phyloP scores from a whole-genome alignment of 2,797 vertebrate genomes.

The Enoplosus armatus region DNA sequence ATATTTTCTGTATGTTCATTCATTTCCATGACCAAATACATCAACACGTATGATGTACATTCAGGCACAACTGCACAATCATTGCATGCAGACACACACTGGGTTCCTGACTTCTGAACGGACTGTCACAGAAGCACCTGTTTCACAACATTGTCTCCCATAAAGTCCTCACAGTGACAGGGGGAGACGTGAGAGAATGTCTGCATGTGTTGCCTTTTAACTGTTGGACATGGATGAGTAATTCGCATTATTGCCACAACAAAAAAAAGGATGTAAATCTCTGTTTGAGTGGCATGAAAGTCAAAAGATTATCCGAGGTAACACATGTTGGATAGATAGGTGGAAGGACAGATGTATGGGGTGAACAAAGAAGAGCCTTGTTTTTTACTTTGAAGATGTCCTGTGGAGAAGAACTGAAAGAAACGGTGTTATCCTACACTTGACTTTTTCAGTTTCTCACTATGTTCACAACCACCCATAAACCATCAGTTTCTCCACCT shows the following conservation, averaged over 20 bases:
- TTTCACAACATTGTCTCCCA: slow-evolving; percentile 34
- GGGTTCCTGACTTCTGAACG: neutral
- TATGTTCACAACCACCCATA: slow-evolving; percentile 17
- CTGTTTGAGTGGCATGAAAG: slow-evolving; percentile 22
- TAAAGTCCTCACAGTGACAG: slow-evolving; percentile 43
- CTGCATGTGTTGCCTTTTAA: slow-evolving; percentile 65
- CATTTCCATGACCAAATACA: neutral
- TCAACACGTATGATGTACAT: neutral
- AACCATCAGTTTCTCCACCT: slow-evolving; percentile 7
- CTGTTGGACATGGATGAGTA: slow-evolving; percentile 49
- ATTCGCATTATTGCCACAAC: slow-evolving; percentile 36
- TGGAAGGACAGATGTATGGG: slow-evolving; percentile 2
- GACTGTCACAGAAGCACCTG: slow-evolving; percentile 36
- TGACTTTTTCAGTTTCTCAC: neutral
- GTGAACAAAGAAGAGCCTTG: neutral
- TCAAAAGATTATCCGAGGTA: slow-evolving; percentile 55
- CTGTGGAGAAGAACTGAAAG: slow-evolving; percentile 26
- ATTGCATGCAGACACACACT: neutral
- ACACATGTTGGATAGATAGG: slow-evolving; percentile 36
- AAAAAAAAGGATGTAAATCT: slow-evolving; percentile 59
- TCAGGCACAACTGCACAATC: neutral
- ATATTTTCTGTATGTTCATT: neutral
- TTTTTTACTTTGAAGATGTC: slow-evolving; percentile 13
- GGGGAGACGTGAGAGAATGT: slow-evolving; percentile 38
- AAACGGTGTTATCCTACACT: slow-evolving; percentile 19